Conservation (phyloP, 1,140 invertebrate species). For the Bathynomus jamesi region DNA sequence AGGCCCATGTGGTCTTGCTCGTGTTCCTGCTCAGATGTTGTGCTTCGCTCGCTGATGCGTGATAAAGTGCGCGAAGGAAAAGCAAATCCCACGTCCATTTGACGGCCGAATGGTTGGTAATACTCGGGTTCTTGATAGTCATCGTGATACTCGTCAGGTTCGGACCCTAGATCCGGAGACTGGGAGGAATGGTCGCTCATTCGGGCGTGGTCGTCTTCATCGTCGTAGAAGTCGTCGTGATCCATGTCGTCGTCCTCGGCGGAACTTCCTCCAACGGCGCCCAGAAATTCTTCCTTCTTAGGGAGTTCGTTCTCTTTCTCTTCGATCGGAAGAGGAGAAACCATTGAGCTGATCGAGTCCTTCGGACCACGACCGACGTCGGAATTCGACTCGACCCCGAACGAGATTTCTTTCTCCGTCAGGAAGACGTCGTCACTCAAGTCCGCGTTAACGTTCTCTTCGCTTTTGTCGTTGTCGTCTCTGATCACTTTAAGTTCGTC, state of each 20-base stretch:
- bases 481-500: background rate
- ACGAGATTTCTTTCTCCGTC: background rate
- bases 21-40: slow-evolving; percentile 68
- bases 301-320: background rate
- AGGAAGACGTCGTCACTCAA: background rate
- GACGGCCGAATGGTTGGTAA: slow-evolving; percentile 27
- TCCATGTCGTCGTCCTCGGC: slow-evolving; percentile 20
- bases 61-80: slow-evolving; percentile 67
- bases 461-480: background rate
- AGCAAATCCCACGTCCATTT: slow-evolving; percentile 42
- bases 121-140: slow-evolving; percentile 36
- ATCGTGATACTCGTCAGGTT: slow-evolving; percentile 36
- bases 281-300: background rate
- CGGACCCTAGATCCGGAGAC: slow-evolving; percentile 34
- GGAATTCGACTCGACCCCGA: background rate
- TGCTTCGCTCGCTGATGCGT: slow-evolving; percentile 75
- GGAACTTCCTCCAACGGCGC: slow-evolving; percentile 24
- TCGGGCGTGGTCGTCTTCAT: slow-evolving; percentile 33
- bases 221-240: slow-evolving; percentile 23
- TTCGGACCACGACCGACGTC: background rate
- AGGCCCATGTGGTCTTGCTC: slow-evolving; percentile 34
- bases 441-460: background rate
- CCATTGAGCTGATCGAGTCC: background rate
- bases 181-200: slow-evolving; percentile 37
- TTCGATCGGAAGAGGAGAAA: background rate